A percentile compares a stretch with the other conserved stretches of the same genome.
These are phyloP conservation scores for Bufo gargarizans DNA, from an alignment of 2,113 vertebrate genomes.

Conservation along the genomic window DNA sequence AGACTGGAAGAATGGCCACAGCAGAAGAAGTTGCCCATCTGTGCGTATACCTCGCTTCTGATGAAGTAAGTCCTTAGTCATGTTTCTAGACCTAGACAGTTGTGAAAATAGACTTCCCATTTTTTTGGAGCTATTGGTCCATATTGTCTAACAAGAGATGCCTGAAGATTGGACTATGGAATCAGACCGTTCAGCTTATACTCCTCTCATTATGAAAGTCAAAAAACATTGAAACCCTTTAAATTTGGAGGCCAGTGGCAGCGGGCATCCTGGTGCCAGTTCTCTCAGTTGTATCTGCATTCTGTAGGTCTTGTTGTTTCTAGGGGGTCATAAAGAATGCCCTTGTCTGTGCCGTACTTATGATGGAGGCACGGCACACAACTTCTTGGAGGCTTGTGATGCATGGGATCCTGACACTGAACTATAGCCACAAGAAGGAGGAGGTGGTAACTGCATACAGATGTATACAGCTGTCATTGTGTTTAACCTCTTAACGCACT, in stretches of 20 bases:
- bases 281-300: too few relatives aligned
- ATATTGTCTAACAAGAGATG: neutral
- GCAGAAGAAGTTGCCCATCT: conserved; percentile 90
- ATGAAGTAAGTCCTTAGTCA: conserved; percentile 80
- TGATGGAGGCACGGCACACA: too few relatives aligned
- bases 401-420: too few relatives aligned
- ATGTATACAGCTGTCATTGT: too few relatives aligned
- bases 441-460: too few relatives aligned
- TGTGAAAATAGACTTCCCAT: neutral
- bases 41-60: conserved; percentile 92
- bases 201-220: neutral
- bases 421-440: too few relatives aligned
- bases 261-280: too few relatives aligned
- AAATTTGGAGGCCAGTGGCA: neutral
- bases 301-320: too few relatives aligned
- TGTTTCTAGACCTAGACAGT: neutral
- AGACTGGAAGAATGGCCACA: conserved; percentile 87
- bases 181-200: neutral
- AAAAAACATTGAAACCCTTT: neutral
- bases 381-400: too few relatives aligned
- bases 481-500: too few relatives aligned
- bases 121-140: neutral
- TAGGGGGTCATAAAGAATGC: too few relatives aligned
- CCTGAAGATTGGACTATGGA: neutral
- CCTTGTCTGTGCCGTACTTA: too few relatives aligned